Percentiles rank a stretch among this genome's conserved stretches.
phyloP scores from a whole-genome alignment of 2,113 vertebrate genomes.

The Microtus richardsoni region DNA sequence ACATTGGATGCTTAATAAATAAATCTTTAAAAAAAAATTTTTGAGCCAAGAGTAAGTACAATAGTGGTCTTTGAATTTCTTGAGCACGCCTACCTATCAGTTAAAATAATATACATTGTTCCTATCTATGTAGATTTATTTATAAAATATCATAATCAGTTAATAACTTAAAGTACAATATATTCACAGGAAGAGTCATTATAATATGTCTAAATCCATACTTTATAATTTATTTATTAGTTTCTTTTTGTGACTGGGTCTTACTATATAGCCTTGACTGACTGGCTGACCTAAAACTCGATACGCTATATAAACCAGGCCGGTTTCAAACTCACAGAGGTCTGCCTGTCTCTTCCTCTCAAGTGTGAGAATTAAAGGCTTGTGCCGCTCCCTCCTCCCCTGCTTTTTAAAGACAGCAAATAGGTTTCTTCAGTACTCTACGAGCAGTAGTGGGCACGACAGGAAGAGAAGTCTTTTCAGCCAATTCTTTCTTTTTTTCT shows the following conservation, averaged over 20 bases:
- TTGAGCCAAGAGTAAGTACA: constrained; percentile 1
- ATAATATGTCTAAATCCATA: not conserved
- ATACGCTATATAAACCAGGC: not conserved
- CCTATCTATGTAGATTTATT: not conserved
- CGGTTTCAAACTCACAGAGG: not conserved
- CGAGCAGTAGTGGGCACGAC: not conserved
- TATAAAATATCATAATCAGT: not conserved
- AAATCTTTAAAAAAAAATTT: too few species aligned
- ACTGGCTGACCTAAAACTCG: not conserved
- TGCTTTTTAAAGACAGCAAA: not conserved
- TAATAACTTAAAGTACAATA: not conserved
- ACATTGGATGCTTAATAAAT: too few species aligned
- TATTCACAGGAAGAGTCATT: constrained; percentile 22
- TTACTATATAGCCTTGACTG: not conserved
- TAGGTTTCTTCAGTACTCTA: not conserved
- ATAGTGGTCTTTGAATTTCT: constrained; percentile 7
- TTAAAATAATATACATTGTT: not conserved
- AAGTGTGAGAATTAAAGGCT: not conserved
- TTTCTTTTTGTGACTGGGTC: not conserved
- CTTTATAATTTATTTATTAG: not conserved
- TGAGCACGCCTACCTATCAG: not conserved
- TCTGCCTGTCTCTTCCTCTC: not conserved
- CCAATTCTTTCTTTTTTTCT: not conserved
- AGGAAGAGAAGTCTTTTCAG: not conserved
- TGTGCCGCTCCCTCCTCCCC: too few species aligned